Percentiles rank a stretch among this genome's conserved stretches.
phyloP scores from a whole-genome alignment of 2,888 invertebrate genomes.

The Electrophaes corylata region DNA sequence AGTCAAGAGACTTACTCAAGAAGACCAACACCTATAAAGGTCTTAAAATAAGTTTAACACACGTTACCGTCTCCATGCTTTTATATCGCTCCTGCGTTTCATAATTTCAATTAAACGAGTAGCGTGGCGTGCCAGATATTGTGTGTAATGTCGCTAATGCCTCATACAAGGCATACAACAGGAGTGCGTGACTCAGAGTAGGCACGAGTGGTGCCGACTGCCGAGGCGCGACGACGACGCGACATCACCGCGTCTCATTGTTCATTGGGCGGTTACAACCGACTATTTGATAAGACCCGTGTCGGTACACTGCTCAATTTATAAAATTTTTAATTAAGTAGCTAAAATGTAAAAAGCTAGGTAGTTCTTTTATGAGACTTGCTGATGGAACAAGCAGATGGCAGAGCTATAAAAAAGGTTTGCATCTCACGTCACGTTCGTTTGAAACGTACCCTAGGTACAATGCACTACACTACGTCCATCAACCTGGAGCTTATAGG shows the following conservation, averaged over 20 bases:
- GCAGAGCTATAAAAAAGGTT: too few species aligned
- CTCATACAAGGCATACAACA: slow-evolving; percentile 40
- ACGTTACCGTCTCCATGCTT: slow-evolving; percentile 6
- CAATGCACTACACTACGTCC: too few species aligned
- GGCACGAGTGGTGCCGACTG: too few species aligned
- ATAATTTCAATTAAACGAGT: slow-evolving; percentile 36
- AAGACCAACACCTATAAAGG: too few species aligned
- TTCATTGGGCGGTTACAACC: slow-evolving; percentile 6
- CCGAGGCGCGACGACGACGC: slow-evolving; percentile 4
- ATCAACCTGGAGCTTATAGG: too few species aligned
- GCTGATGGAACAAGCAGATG: too few species aligned
- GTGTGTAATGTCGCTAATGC: slow-evolving; percentile 41
- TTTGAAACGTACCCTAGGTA: too few species aligned
- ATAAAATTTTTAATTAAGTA: not conserved
- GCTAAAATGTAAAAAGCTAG: too few species aligned
- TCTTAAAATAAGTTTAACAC: not conserved
- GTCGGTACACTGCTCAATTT: not conserved
- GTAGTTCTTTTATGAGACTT: too few species aligned
- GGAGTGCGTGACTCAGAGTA: slow-evolving; percentile 48
- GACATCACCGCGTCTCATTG: not conserved
- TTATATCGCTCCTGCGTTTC: slow-evolving; percentile 24
- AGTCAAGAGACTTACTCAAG: too few species aligned
- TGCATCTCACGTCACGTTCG: too few species aligned
- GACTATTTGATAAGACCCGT: slow-evolving; percentile 13
- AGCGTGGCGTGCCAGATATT: slow-evolving; percentile 44